Evolutionary conservation across 2,797 vertebrate species (phyloP), one percentile per base, ranked within the genome.

Genomic region (Ispidina picta): DNA sequence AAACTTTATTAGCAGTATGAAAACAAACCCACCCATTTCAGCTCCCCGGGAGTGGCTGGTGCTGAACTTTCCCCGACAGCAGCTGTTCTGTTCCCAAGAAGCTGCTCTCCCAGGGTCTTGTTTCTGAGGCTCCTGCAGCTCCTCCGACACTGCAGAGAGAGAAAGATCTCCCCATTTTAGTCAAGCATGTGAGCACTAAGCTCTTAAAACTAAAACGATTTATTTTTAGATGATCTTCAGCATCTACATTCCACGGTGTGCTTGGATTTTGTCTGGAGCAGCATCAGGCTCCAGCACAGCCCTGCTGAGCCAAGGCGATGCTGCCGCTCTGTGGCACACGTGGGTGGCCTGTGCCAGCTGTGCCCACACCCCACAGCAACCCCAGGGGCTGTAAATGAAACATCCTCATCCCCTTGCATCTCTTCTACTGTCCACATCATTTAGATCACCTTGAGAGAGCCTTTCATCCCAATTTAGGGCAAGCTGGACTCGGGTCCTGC

Each of bases 91-190:
- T 10, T 60, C 29, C 25, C 0, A 0, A 20, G 52, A 15, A 8
- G 59, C 0, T 7, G 44, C 60, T 26, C 1, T 46, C 9, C 8
- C 0, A 3, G 26, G 4, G 1, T 5, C 1, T 1, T 1, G 7
- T 14, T 54, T 46, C 10, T 13, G 81, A 49, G 25, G 12, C 22
- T 48, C 70, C 33, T 13, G 14, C 71, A 44, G 41, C 33, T 15
- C 9, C 37, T 37, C 37, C 71, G 21, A 1, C 16, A 0, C 2
- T 1, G 28, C 18, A 17, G 22, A 21, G 33, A 14, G 20, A n/a
- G 4, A 15, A 39, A 18, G 5, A 5, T 7, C 41, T 56, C 3
- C 46, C 44, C 44, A 1, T 54, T 54, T 29, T 5, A 33, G 37
- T 6, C 25, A 33, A 44, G 33, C 8, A 2, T 4, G 6, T 7